A percentile compares a stretch with the other conserved stretches of the same genome.
Conservation (phyloP, 1,140 invertebrate genomes). For the Penaeus indicus region DNA sequence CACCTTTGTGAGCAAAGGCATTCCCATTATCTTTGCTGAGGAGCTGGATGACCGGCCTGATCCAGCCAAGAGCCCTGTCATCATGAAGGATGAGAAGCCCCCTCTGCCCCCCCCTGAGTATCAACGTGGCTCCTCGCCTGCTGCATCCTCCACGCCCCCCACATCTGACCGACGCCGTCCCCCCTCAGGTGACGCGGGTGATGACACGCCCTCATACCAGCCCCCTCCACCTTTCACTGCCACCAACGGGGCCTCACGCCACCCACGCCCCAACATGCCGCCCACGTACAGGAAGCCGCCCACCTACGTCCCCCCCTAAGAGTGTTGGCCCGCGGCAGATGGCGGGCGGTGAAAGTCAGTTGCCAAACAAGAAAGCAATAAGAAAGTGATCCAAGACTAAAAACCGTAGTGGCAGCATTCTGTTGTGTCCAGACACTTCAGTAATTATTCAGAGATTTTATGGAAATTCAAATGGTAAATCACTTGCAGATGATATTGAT, state of each 20-base stretch:
- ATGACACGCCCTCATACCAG: constrained; percentile 76
- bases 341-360: not conserved
- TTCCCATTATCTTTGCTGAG: constrained; percentile 93
- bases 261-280: constrained; percentile 83
- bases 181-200: constrained; percentile 61
- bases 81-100: constrained; percentile 93
- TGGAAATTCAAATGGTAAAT: too few species aligned
- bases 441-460: too few species aligned
- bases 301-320: constrained; percentile 92
- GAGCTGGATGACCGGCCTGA: constrained; percentile 89
- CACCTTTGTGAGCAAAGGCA: constrained; percentile 87
- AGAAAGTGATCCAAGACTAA: not conserved
- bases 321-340: not conserved
- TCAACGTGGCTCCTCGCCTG: constrained; percentile 74
- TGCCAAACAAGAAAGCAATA: constrained; percentile 2
- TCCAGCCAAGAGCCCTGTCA: constrained; percentile 90
- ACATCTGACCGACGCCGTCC: constrained; percentile 71
- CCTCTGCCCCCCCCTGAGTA: constrained; percentile 85
- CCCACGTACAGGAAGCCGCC: constrained; percentile 90
- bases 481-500: too few species aligned
- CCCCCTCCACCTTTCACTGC: constrained; percentile 85
- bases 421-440: too few species aligned
- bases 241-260: constrained; percentile 73
- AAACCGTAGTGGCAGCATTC: not conserved
- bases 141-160: constrained; percentile 73